Percentiles rank a stretch among this genome's conserved stretches.
Evolutionary conservation across 1,140 invertebrate species (phyloP).

Genomic region (Lepidostoma basale): DNA sequence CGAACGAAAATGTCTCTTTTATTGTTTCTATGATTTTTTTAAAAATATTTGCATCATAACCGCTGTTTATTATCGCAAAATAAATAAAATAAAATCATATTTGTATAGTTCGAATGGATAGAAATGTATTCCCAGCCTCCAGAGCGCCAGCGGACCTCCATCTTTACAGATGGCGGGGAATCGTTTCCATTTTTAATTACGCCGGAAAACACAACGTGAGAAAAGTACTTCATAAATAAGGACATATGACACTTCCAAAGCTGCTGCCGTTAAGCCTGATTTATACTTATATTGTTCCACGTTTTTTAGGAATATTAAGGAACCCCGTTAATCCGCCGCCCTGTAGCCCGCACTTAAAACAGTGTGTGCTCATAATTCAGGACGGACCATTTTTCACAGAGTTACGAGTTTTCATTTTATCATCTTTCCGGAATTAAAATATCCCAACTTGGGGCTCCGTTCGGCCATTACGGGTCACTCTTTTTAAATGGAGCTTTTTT

Average conservation of each 20-base stretch:
- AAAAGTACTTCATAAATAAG: constrained; percentile 45
- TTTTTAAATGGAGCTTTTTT: no score
- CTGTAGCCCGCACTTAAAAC: constrained; percentile 21
- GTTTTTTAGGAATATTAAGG: constrained; percentile 43
- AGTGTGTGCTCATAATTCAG: constrained; percentile 33
- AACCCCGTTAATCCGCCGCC: constrained; percentile 37
- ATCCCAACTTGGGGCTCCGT: no score
- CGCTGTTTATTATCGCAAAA: no score
- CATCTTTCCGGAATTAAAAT: constrained; percentile 35
- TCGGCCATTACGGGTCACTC: no score
- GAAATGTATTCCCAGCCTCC: not conserved
- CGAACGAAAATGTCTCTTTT: no score
- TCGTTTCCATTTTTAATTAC: constrained; percentile 39
- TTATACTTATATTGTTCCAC: constrained; percentile 43
- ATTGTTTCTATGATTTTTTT: no score
- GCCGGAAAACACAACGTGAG: constrained; percentile 32
- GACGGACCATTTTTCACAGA: constrained; percentile 27
- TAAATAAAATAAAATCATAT: no score
- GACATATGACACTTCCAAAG: constrained; percentile 39
- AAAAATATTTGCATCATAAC: no score
- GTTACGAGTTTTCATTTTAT: constrained; percentile 39
- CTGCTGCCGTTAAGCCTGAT: constrained; percentile 40
- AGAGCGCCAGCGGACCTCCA: not conserved
- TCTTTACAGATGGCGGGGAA: constrained; percentile 17
- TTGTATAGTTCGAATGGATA: not conserved